Evolutionary conservation across 1,140 invertebrate species (phyloP).

Genomic region (Cyclargus thomasi): DNA sequence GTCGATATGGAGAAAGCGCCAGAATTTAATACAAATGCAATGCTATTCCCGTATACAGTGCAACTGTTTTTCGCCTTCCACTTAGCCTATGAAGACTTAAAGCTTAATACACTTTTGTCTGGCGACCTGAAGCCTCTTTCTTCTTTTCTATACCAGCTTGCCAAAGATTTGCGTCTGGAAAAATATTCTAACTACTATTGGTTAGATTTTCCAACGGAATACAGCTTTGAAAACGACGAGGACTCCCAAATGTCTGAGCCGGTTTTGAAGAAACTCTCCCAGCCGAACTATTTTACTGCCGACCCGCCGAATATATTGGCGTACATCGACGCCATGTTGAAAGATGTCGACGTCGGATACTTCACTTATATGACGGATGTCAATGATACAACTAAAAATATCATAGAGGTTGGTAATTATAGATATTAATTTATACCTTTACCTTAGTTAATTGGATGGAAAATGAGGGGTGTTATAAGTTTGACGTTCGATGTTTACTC

Average conservation of each 20-base stretch:
- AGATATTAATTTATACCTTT: no score
- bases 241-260: conserved; percentile 71
- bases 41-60: conserved; percentile 84
- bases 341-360: conserved; percentile 64
- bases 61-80: conserved; percentile 88
- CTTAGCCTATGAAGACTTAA: conserved; percentile 93
- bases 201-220: conserved; percentile 86
- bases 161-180: conserved; percentile 83
- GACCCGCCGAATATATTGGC: conserved; percentile 83
- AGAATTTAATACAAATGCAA: conserved; percentile 79
- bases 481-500: no score
- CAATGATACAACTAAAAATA: conserved; percentile 83
- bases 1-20: conserved; percentile 50
- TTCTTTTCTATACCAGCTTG: conserved; percentile 85
- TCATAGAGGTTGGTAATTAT: conserved; percentile 79
- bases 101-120: conserved; percentile 83
- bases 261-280: conserved; percentile 78
- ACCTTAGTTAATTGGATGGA: no score
- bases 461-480: no score
- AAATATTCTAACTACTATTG: conserved; percentile 89
- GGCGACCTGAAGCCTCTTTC: conserved; percentile 83
- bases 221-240: conserved; percentile 52
- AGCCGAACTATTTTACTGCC: conserved; percentile 78
- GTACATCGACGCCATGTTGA: conserved; percentile 81
- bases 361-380: conserved; percentile 84